Evolutionary conservation across 2,888 invertebrate genomes (phyloP), one percentile per base, ranked within the genome.

Genomic region (Chymomyza amoena): DNA sequence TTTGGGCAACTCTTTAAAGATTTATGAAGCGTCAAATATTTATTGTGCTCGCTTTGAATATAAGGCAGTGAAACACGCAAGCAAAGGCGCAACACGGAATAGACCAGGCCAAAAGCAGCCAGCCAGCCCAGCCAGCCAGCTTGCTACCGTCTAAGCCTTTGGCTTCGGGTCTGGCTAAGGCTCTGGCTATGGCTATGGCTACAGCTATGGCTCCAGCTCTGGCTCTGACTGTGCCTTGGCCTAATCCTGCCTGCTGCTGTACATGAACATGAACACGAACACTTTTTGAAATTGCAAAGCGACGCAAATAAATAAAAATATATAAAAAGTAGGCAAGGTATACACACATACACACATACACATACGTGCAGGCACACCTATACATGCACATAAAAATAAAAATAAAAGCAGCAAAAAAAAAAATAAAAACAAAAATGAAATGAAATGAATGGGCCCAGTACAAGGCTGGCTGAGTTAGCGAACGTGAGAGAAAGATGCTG

Each of bases 21-120:
- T 88, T 88, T 88, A 88, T 88, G 89, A 88, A 89, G 88, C 88
- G 89, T 89, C 89, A 89, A 89, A 89, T 88, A 89, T 88, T 88
- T 89, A 89, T 88, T 88, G 89, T 89, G 87, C 85, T 87, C 80
- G 81, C 89, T 88, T 74, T 88, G 85, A 85, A 89, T 89, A 89
- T 85, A 87, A 88, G 79, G 81, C 89, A 77, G 63, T 72, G 77
- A 81, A 75, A 80, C 87, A 85, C 88, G 85, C 88, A 87, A 85
- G 79, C 79, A 72, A 72, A 61, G 75, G 72, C 66, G n/a, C 20
- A 18, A 61, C 88, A 86, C 87, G 88, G 75, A 84, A 86, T 83
- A 83, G 84, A 76, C 78, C 78, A 62, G 50, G 52, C 52, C 18
- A 57, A 9, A 18, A 15, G 25, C 57, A 57, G 28, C 39, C 10